Conservation (phyloP, 1,140 invertebrate species). For the Drosophila kikkawai region DNA sequence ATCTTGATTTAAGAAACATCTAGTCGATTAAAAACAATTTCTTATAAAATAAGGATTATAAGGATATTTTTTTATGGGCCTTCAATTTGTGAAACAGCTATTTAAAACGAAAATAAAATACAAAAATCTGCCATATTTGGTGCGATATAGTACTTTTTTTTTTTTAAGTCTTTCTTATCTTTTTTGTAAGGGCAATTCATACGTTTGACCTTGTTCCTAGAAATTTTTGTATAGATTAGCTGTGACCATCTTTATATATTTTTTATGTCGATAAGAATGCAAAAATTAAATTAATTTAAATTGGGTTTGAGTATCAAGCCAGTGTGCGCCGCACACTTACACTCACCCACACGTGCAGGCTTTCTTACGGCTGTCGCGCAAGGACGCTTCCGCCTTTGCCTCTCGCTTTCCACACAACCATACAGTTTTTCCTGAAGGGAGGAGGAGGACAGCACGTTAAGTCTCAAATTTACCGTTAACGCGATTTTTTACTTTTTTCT, state of each 20-base stretch:
- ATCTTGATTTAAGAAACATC: not conserved
- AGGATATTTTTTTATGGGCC: no score
- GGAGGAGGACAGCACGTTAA: conserved; percentile 35
- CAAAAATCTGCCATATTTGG: not conserved
- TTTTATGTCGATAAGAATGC: not conserved
- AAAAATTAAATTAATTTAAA: not conserved
- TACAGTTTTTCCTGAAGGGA: not conserved
- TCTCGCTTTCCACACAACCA: conserved; percentile 27
- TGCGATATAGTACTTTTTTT: not conserved
- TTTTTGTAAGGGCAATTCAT: conserved; percentile 5
- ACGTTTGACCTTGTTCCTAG: conserved; percentile 8
- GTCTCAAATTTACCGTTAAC: conserved; percentile 77
- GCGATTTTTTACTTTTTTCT: conserved; percentile 43
- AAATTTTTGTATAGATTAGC: conserved; percentile 21
- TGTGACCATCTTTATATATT: not conserved
- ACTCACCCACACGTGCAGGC: conserved; percentile 16
- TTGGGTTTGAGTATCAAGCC: not conserved
- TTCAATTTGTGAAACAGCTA: no score
- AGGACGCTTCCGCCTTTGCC: conserved; percentile 73
- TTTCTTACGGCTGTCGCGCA: conserved; percentile 58
- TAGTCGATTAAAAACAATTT: not conserved
- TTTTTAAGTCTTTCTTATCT: conserved; percentile 15
- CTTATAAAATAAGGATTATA: not conserved
- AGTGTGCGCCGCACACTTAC: conserved; percentile 3
- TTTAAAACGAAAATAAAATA: not conserved